phyloP scores from a whole-genome alignment of 2,888 invertebrate species.

The Drosophila flavopinicola region DNA sequence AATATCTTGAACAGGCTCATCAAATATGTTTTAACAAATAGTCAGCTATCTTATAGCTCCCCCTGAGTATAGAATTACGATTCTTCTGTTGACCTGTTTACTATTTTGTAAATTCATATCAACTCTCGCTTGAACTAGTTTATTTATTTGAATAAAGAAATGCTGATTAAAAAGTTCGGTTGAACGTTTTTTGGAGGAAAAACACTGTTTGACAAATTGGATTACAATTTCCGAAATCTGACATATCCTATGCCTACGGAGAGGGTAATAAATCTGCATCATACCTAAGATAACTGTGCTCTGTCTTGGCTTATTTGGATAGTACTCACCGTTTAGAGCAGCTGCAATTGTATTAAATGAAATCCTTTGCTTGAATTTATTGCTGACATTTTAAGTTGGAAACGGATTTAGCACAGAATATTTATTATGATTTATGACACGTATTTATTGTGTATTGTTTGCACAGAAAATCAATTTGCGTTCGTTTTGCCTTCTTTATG shows the following conservation, averaged over 20 bases:
- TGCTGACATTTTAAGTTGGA: slow-evolving; percentile 53
- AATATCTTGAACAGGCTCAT: too few relatives aligned
- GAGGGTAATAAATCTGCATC: not conserved
- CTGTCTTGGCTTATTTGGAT: not conserved
- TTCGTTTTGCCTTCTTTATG: slow-evolving; percentile 1
- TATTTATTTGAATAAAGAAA: not conserved
- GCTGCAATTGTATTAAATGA: slow-evolving; percentile 42
- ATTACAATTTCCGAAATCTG: not conserved
- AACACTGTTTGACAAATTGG: not conserved
- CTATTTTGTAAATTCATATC: too few relatives aligned
- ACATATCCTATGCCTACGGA: not conserved
- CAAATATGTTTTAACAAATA: too few relatives aligned
- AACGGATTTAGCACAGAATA: slow-evolving; percentile 43
- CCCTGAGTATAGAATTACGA: too few relatives aligned
- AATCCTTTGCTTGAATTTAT: slow-evolving; percentile 56
- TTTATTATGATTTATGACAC: slow-evolving; percentile 56
- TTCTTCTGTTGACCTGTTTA: too few relatives aligned
- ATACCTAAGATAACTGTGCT: not conserved
- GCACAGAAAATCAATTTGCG: slow-evolving; percentile 25
- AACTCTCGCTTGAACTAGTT: not conserved
- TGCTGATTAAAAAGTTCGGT: too few relatives aligned
- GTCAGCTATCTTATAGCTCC: too few relatives aligned
- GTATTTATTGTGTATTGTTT: slow-evolving; percentile 29
- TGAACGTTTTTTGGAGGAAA: too few relatives aligned
- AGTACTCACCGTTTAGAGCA: slow-evolving; percentile 61